Evolutionary conservation across 2,888 invertebrate genomes (phyloP).

Genomic region (Polia nebulosa): DNA sequence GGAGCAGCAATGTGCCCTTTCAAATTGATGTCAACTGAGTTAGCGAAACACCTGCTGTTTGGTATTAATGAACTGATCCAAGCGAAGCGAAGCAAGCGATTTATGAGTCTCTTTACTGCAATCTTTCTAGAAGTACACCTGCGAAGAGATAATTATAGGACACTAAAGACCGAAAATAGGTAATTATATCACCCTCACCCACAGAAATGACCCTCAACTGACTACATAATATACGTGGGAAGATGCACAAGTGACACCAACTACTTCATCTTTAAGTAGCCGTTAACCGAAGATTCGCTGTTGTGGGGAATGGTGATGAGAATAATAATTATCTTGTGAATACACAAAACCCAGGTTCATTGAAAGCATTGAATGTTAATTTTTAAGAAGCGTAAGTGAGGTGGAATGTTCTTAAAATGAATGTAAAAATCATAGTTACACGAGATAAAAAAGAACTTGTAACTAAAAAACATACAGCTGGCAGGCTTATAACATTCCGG

Average conservation of each 20-base stretch:
- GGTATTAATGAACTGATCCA: not conserved
- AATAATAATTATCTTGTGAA: conserved; percentile 5
- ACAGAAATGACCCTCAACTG: conserved; percentile 22
- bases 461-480: no score
- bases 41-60: no score
- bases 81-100: not conserved
- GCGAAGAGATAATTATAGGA: conserved; percentile 5
- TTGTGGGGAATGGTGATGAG: not conserved
- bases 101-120: not conserved
- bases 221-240: conserved; percentile 53
- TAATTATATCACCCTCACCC: conserved; percentile 48
- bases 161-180: conserved; percentile 23
- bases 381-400: not conserved
- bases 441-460: no score
- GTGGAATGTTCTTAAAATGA: not conserved
- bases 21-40: no score
- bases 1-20: no score
- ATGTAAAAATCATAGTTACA: no score
- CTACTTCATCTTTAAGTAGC: conserved; percentile 32
- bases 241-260: conserved; percentile 38
- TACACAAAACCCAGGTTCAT: not conserved
- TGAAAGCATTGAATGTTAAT: not conserved
- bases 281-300: not conserved
- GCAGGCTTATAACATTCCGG: no score
- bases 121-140: no score